Base-by-base conservation (phyloP, 2,888 invertebrate genomes). In the Polyploca ridens region DNA sequence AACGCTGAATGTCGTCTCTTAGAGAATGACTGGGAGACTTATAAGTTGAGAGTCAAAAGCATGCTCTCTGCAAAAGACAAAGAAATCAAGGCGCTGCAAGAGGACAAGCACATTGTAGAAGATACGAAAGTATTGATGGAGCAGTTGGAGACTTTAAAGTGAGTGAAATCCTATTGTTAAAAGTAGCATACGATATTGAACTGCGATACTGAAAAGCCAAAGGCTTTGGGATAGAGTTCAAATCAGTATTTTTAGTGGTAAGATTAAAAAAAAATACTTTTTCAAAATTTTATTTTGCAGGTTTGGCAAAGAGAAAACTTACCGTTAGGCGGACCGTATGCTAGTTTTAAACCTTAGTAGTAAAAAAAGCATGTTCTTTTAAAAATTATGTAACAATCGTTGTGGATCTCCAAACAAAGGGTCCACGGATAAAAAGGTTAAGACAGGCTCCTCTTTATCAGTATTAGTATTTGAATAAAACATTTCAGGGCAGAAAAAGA, bases 11-110 rank as follows among this genome's bases (percentile, higher is more conserved):
- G 91, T 68, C 78, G 73, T 33, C 78, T 89, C 6, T 69, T 93
- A 13, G 92, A 94, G 69, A 88, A 76, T 60, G 94, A 94, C 58
- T 94, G 94, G 93, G 91, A 91, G 66, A 76, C 89, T 0, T 94
- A 94, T 54, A 94, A 93, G 73, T 68, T 90, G 44, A 81, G 94
- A 66, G 94, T 94, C 3, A 94, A 94, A 62, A 88, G 85, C 33
- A 94, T 93, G 91, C 74, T 94, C 16, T 71, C 71, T 14, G 77
- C 87, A 14, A 94, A 93, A 73, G 94, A 94, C 64, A 85, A 79
- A 49, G 90, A 92, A 67, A 90, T 94, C 11, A 89, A 88, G 65
- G 70, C 82, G 1, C 65, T 93, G 62, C 86, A 89, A 54, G 86
- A 87, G 0, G 91, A 91, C 0, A 46, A 81, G 14, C 79, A 84